A percentile compares a stretch with the other conserved stretches of the same genome.
phyloP scores from a whole-genome alignment of 2,113 vertebrate genomes.

The Hyperoodon ampullatus region DNA sequence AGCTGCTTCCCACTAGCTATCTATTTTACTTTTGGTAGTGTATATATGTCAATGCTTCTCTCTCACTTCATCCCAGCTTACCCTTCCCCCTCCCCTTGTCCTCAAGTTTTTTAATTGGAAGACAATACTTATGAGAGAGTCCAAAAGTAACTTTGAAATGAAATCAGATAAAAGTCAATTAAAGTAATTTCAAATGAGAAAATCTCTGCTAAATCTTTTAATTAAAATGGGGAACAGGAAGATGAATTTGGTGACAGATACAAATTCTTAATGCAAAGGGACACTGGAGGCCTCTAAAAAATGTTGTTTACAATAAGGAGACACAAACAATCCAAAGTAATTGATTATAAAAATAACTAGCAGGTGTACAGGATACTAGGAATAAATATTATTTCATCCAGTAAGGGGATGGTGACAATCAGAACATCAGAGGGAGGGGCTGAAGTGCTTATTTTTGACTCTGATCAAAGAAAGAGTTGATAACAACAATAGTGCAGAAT shows the following conservation, averaged over 20 bases:
- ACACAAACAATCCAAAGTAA: not conserved
- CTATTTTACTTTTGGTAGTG: too few species aligned
- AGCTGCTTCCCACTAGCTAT: too few species aligned
- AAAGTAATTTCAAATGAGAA: conserved; percentile 37
- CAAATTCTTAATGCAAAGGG: not conserved
- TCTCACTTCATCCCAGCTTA: too few species aligned
- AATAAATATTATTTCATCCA: not conserved
- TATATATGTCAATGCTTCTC: too few species aligned
- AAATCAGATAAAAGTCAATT: conserved; percentile 31
- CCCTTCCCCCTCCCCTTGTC: too few species aligned
- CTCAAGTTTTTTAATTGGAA: not conserved
- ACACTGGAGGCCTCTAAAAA: not conserved
- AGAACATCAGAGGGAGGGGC: not conserved
- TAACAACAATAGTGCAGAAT: not conserved
- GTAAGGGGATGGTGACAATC: not conserved
- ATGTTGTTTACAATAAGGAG: not conserved
- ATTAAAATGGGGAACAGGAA: not conserved
- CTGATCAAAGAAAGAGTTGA: not conserved
- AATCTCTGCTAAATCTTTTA: not conserved
- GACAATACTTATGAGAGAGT: not conserved
- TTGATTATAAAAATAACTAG: not conserved
- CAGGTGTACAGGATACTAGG: not conserved
- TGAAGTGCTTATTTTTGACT: not conserved
- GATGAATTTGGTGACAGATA: not conserved
- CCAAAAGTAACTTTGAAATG: conserved; percentile 44